Percentiles rank a stretch among this genome's conserved stretches.
These are phyloP conservation scores for Ornithorhynchus anatinus DNA, from an alignment of 2,113 vertebrate species.

Conservation along the genomic window DNA sequence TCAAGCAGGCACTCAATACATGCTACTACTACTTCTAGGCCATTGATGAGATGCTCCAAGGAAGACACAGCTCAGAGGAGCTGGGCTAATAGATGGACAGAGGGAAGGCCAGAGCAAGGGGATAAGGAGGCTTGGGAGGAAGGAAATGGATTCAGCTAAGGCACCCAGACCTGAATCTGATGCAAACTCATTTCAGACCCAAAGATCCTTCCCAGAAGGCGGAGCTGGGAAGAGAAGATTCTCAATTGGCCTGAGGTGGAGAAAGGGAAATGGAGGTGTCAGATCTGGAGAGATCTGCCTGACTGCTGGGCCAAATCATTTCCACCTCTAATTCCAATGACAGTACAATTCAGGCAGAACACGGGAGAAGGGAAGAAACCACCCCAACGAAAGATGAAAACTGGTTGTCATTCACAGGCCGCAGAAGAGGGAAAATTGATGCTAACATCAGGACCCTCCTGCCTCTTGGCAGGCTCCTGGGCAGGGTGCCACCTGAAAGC, in stretches of 20 bases:
- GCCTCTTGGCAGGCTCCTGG: slow-evolving; percentile 31
- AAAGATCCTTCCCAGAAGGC: background rate
- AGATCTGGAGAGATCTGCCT: no score
- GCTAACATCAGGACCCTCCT: slow-evolving; percentile 4
- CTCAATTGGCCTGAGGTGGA: background rate
- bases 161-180: no score
- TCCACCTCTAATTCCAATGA: background rate
- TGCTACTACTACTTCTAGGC: no score
- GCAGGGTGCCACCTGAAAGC: slow-evolving; percentile 49
- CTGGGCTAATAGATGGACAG: no score
- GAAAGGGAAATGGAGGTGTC: background rate
- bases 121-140: no score
- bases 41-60: no score
- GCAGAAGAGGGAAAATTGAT: slow-evolving; percentile 30
- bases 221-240: background rate
- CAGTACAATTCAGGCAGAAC: background rate
- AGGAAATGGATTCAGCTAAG: no score
- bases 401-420: slow-evolving; percentile 5
- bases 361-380: background rate
- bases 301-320: background rate
- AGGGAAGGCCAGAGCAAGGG: no score
- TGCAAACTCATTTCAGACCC: no score
- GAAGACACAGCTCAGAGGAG: no score
- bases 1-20: no score
- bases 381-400: slow-evolving; percentile 15